phyloP scores from a whole-genome alignment of 2,888 invertebrate genomes.

The Prosapia bicincta region DNA sequence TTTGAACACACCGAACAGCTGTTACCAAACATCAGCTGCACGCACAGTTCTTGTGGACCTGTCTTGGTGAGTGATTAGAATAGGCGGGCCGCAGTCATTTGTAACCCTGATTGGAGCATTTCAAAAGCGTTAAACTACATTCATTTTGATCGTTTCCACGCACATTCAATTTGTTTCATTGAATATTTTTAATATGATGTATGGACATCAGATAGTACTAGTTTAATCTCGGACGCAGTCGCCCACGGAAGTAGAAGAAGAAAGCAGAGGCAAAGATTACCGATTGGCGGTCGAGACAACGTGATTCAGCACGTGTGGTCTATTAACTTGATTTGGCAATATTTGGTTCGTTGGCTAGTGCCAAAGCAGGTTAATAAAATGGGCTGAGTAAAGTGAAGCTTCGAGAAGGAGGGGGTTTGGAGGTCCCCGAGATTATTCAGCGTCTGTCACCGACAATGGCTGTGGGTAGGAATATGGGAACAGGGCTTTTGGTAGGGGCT shows the following conservation, averaged over 20 bases:
- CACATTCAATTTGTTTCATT: not conserved
- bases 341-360: too few species aligned
- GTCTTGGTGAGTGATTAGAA: not conserved
- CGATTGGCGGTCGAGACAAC: not conserved
- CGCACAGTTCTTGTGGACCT: not conserved
- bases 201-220: not conserved
- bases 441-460: too few species aligned
- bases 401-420: too few species aligned
- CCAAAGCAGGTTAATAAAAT: too few species aligned
- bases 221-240: not conserved
- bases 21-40: not conserved
- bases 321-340: too few species aligned
- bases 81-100: not conserved
- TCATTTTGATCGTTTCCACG: not conserved
- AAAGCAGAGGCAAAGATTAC: not conserved
- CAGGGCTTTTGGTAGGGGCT: too few species aligned
- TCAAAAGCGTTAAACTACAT: not conserved
- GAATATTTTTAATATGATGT: not conserved
- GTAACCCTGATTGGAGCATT: not conserved
- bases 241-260: not conserved
- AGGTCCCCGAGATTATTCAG: too few species aligned
- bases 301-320: too few species aligned
- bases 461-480: too few species aligned
- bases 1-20: not conserved
- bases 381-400: too few species aligned